Base-by-base conservation (phyloP, 2,113 vertebrate genomes). In the Zosterops borbonicus region DNA sequence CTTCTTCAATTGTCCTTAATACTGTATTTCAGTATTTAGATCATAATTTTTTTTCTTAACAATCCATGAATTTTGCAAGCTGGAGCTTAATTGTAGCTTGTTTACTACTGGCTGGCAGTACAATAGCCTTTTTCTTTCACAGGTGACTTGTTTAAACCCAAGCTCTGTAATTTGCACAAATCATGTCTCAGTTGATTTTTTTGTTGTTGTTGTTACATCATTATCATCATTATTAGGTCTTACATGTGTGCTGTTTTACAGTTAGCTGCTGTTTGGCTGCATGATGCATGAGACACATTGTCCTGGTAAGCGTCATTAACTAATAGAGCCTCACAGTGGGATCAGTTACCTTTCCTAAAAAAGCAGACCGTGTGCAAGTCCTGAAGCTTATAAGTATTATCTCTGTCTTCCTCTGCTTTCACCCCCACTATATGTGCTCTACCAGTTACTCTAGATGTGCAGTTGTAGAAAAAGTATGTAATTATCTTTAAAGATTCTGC, bases 181-280 rank as follows among this genome's bases (percentile, higher is more conserved):
- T 89, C 89, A 70, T 97, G 74, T 95, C 87, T 95, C 93, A 42
- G 46, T 97, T 97, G 87, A 56, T 83, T 78, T 68, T 60, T 28
- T 74, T 73, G 10, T 86, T 83, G 28, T 78, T 75, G 31, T 89
- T 81, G 22, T 82, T 81, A 83, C 79, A 89, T 95, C 84, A 49
- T 97, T 92, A 86, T 83, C 93, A 91, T 94, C 96, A 94, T 97
- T 83, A 97, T 96, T 94, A 97, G 98, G 86, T 98, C 98, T 98
- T 96, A 98, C 98, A 91, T 98, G 96, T 98, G n/a, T 98, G 98
- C 98, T 99, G 97, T 99, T 99, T 99, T 99, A 98, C 99, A 99
- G 99, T 99, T 99, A 99, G 99, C 98, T 98, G 97, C 98, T 98
- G 98, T 98, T 99, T 98, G 95, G 98, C 98, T 99, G 99, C 99